phyloP scores from a whole-genome alignment of 1,140 invertebrate species.

The Drosophila pseudoobscura region DNA sequence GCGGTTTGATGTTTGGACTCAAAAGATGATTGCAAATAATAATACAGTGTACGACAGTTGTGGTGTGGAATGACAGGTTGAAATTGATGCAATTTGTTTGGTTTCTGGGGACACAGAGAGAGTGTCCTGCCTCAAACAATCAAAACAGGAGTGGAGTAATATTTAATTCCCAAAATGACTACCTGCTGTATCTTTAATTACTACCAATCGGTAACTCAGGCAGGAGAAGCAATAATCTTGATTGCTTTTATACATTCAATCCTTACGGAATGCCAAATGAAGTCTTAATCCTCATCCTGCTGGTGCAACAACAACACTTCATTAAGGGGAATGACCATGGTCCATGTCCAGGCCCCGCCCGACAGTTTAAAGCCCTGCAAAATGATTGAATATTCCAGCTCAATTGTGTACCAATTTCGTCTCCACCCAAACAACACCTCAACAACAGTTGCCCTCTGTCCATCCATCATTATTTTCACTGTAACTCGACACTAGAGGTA shows the following conservation, averaged over 20 bases:
- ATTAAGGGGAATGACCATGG: not conserved
- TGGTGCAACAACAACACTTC: slow-evolving; percentile 14
- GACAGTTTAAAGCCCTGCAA: slow-evolving; percentile 24
- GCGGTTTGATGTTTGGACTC: slow-evolving; percentile 44
- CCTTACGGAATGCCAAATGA: slow-evolving; percentile 21
- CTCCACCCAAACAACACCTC: slow-evolving; percentile 7
- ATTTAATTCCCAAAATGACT: not conserved
- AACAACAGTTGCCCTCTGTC: slow-evolving; percentile 15
- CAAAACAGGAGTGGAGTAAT: not conserved
- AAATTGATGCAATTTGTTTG: not conserved
- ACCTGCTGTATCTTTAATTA: not conserved
- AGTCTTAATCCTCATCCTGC: slow-evolving; percentile 14
- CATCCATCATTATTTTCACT: slow-evolving; percentile 37
- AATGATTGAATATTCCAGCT: slow-evolving; percentile 41
- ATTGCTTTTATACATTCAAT: slow-evolving; percentile 23
- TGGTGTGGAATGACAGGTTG: not conserved
- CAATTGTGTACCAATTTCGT: slow-evolving; percentile 30
- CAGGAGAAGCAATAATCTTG: slow-evolving; percentile 31
- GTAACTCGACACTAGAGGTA: slow-evolving; percentile 12
- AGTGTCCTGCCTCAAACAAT: not conserved
- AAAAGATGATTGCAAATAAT: slow-evolving; percentile 47
- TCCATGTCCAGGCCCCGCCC: not conserved
- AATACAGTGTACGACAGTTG: not conserved
- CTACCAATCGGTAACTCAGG: not conserved
- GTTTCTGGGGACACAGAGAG: too few species aligned